Evolutionary conservation across 2,113 vertebrate genomes (phyloP).

Genomic region (Sitta europaea): DNA sequence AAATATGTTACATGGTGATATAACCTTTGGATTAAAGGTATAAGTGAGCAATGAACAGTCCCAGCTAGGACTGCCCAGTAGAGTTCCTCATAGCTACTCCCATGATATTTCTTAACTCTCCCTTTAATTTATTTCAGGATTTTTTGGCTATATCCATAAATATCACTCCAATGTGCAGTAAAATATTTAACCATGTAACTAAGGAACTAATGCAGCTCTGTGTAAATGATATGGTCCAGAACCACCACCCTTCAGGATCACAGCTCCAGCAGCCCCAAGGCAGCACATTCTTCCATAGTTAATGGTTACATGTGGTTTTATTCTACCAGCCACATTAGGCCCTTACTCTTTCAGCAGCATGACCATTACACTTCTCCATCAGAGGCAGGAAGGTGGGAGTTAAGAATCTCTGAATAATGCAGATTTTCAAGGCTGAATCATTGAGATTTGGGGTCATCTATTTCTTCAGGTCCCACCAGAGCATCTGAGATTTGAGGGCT

Average conservation of each 20-base stretch:
- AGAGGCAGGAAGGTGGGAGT: not conserved
- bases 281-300: not conserved
- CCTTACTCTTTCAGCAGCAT: not conserved
- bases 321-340: not conserved
- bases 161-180: not conserved
- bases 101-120: not conserved
- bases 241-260: not conserved
- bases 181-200: slow-evolving; percentile 58
- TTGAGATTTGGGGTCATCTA: not conserved
- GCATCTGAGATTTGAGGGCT: not conserved
- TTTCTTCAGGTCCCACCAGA: not conserved
- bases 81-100: not conserved
- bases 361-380: not conserved
- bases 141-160: not conserved
- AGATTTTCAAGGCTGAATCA: not conserved
- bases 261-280: not conserved
- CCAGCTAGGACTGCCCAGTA: not conserved
- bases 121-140: slow-evolving; percentile 20
- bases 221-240: slow-evolving; percentile 48
- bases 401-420: not conserved
- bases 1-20: not conserved
- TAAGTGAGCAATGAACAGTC: not conserved
- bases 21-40: not conserved
- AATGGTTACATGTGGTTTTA: not conserved
- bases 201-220: slow-evolving; percentile 34